Evolutionary conservation across 2,888 invertebrate genomes (phyloP), one percentile per base, ranked within the genome.

Genomic region (Polymixis flavicincta): DNA sequence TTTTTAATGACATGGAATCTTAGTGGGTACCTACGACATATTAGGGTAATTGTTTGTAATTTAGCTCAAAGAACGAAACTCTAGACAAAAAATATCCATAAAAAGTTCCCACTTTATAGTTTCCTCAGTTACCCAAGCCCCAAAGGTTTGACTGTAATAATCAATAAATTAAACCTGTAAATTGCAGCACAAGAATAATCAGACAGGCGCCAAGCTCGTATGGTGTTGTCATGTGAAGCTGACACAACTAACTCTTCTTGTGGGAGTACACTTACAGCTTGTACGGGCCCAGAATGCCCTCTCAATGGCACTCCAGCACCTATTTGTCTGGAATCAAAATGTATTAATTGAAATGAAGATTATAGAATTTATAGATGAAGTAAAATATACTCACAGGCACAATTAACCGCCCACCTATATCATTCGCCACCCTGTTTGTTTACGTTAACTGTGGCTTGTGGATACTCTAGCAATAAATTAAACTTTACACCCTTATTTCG

Each of bases 131-230:
- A 50, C 17, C 22, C 13, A 45, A 11, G n/a, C n/a, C 5, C 19
- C 19, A 55, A 32, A 25, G 2, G n/a, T 45, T 45, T 45, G 14
- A 48, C 11, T 22, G 55, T n/a, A 57, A 11, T 60, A n/a, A 37
- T n/a, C 4, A 37, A n/a, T 19, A 19, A 37, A 61, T 50, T 9
- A 28, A 11, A 97, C 97, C 97, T 97, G 91, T 98, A 98, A 85
- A 97, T 94, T 59, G 97, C 97, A 22, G 97, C 97, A 91, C 98
- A 98, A 11, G 97, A 97, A 84, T 97, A 97, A 90, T 97, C 97
- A n/a, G 96, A 95, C 4, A 98, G 96, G 86, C 97, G 97, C 98
- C 98, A 98, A 9, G 97, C 97, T 83, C 98, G 96, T 97, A 98
- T 97, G 59, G 98, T 98, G 83, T 97, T 97, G 93, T 99, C 99